Percentiles rank a stretch among this genome's conserved stretches.
These are phyloP conservation scores for Saccopteryx bilineata DNA, from an alignment of 2,113 vertebrate genomes.

Conservation along the genomic window DNA sequence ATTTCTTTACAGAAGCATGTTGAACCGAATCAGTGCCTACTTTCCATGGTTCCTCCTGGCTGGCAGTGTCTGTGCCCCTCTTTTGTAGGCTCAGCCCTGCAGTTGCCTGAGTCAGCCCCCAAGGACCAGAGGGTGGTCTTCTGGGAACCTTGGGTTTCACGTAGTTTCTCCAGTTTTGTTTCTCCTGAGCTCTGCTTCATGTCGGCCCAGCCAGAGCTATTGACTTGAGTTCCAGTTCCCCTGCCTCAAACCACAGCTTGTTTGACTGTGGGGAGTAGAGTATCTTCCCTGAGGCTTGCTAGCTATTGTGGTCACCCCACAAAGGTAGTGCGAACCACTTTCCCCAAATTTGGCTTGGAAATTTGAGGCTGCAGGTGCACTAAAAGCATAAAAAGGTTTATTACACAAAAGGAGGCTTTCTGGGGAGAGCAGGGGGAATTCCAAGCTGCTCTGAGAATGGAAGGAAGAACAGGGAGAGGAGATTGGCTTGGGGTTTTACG, in stretches of 20 bases:
- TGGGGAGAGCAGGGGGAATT: background rate
- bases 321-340: background rate
- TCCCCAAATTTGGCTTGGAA: background rate
- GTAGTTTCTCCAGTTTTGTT: background rate
- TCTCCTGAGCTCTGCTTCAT: background rate
- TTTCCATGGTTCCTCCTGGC: background rate
- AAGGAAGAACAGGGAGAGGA: background rate
- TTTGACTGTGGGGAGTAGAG: background rate
- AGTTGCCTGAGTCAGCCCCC: background rate
- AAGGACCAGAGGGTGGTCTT: background rate
- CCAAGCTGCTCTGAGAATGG: background rate
- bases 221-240: background rate
- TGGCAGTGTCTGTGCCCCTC: fast-evolving
- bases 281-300: background rate
- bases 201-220: background rate
- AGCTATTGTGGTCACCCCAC: background rate
- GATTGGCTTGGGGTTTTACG: background rate
- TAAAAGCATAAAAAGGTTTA: background rate
- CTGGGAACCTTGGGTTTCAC: background rate
- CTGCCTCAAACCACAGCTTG: background rate
- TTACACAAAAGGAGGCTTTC: background rate
- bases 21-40: background rate
- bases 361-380: background rate
- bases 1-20: background rate
- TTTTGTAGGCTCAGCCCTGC: background rate